Evolutionary conservation across 2,797 vertebrate genomes (phyloP).

Genomic region (Kryptopterus vitreolus): DNA sequence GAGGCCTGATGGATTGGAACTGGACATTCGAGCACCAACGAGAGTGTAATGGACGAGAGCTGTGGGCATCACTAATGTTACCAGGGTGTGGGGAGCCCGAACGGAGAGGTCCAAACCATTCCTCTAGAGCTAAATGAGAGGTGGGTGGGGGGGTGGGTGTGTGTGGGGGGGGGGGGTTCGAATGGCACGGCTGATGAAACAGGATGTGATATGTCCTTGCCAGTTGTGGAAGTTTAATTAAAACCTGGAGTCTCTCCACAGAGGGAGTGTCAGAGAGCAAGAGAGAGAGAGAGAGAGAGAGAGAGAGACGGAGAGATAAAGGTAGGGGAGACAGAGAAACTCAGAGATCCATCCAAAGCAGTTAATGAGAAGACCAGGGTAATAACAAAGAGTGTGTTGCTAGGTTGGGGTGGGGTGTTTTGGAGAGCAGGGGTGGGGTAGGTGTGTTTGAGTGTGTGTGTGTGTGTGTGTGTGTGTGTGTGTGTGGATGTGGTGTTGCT

Average conservation of each 20-base stretch:
- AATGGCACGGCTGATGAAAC: slow-evolving; percentile 49
- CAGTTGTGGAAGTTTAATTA: slow-evolving; percentile 59
- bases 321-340: not conserved
- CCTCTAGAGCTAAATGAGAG: slow-evolving; percentile 29
- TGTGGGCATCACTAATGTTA: slow-evolving; percentile 39
- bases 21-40: slow-evolving; percentile 8
- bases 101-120: slow-evolving; percentile 3
- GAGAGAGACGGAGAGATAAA: slow-evolving; percentile 21
- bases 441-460: not conserved
- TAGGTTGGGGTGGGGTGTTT: not conserved
- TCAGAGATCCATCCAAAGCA: slow-evolving; percentile 31
- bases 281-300: slow-evolving; percentile 19
- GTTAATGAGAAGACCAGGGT: slow-evolving; percentile 37
- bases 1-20: slow-evolving; percentile 35
- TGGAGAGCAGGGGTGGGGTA: not conserved
- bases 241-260: slow-evolving; percentile 33
- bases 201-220: slow-evolving; percentile 53
- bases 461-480: not conserved
- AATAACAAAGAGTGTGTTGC: slow-evolving; percentile 23
- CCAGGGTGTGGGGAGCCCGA: not conserved
- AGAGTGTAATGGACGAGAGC: slow-evolving; percentile 15
- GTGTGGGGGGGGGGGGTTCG: not conserved
- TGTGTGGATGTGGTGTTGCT: not conserved
- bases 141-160: not conserved
- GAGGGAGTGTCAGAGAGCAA: slow-evolving; percentile 25